Evolutionary conservation across 1,140 invertebrate genomes (phyloP).

Genomic region (Cydia pomonella): DNA sequence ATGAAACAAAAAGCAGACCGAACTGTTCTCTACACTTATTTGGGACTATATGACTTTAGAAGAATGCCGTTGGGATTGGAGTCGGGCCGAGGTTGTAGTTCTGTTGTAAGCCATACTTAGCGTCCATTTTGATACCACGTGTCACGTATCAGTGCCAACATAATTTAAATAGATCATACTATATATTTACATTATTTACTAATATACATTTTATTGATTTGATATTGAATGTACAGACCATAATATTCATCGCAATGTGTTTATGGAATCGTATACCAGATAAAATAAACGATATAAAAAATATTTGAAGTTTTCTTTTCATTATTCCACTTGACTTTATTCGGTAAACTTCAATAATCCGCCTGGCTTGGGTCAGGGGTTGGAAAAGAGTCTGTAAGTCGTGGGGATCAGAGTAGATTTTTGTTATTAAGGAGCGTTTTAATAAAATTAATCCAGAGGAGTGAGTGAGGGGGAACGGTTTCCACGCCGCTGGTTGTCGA

Average conservation of each 20-base stretch:
- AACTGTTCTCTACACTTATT: background rate
- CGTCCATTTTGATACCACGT: slow-evolving; percentile 58
- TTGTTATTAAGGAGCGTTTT: slow-evolving; percentile 38
- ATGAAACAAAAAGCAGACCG: no score
- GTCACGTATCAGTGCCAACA: slow-evolving; percentile 66
- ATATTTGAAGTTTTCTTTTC: slow-evolving; percentile 47
- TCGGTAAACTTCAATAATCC: slow-evolving; percentile 35
- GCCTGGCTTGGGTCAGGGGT: background rate
- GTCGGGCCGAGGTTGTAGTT: background rate
- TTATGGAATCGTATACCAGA: slow-evolving; percentile 68
- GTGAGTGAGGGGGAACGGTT: slow-evolving; percentile 39
- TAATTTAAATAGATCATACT: slow-evolving; percentile 64
- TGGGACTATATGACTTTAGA: background rate
- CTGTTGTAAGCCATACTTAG: slow-evolving; percentile 37
- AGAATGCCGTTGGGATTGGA: background rate
- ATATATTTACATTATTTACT: slow-evolving; percentile 74
- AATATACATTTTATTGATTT: slow-evolving; percentile 68
- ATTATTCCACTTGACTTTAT: slow-evolving; percentile 34
- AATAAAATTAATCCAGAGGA: slow-evolving; percentile 53
- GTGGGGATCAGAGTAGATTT: slow-evolving; percentile 28
- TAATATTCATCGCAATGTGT: slow-evolving; percentile 71
- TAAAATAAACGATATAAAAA: slow-evolving; percentile 64
- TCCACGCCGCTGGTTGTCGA: background rate
- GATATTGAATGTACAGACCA: slow-evolving; percentile 71
- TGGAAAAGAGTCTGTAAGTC: background rate